These are phyloP conservation scores for Zoroaster sp. DNA, from an alignment of 53 echinoderm and acorn worm genomes.

Conservation along the genomic window DNA sequence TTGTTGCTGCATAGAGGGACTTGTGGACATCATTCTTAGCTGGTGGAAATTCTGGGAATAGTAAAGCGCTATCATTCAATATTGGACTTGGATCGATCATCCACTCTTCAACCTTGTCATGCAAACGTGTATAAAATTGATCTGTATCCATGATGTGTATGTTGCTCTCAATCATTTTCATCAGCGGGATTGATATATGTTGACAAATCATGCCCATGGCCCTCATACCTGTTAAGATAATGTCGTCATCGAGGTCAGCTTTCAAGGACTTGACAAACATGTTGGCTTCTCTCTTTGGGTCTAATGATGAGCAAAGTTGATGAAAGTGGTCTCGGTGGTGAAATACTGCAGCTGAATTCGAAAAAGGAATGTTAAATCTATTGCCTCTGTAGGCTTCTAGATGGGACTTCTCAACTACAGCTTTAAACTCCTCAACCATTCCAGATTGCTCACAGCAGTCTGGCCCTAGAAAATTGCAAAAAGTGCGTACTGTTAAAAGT, in stretches of 20 bases:
- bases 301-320: conserved; percentile 26
- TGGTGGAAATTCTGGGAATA: background rate
- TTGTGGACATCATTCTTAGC: conserved; percentile 38
- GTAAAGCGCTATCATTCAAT: background rate
- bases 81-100: background rate
- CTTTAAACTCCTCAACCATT: conserved; percentile 33
- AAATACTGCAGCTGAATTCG: conserved; percentile 36
- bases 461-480: conserved; percentile 40
- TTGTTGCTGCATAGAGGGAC: conserved; percentile 42
- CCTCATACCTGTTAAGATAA: conserved; percentile 35
- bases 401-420: conserved; percentile 16
- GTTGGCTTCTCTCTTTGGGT: conserved; percentile 41
- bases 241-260: conserved; percentile 9
- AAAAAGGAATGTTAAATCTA: conserved; percentile 40
- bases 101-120: background rate
- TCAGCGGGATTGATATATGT: background rate
- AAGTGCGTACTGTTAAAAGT: conserved; percentile 22
- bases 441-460: conserved; percentile 53
- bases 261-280: conserved; percentile 43
- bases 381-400: conserved; percentile 46
- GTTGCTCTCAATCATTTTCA: background rate
- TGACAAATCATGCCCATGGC: conserved; percentile 35
- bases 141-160: background rate
- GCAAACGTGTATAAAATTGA: background rate
- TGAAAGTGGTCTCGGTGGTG: conserved; percentile 46